These are phyloP conservation scores for Philhelius pedissequus DNA, from an alignment of 2,888 invertebrate species.

Conservation along the genomic window DNA sequence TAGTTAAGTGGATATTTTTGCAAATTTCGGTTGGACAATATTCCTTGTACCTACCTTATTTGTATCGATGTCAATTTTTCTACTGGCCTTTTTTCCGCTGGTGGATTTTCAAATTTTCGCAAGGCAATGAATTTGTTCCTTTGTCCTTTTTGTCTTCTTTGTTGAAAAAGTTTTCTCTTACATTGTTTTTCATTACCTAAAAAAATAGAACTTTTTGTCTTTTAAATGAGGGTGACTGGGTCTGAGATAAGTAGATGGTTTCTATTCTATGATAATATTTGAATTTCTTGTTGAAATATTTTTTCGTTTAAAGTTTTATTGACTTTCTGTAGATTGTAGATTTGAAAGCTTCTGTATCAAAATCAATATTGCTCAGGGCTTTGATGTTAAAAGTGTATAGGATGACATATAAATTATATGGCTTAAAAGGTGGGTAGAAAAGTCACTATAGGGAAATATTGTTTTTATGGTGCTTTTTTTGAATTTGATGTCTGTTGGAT, in stretches of 20 bases:
- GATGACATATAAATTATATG: neutral
- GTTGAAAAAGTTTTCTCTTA: neutral
- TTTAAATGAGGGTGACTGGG: neutral
- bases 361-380: constrained; percentile 19
- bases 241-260: constrained; percentile 36
- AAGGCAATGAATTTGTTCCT: constrained; percentile 2
- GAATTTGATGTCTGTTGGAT: too few relatives aligned
- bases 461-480: too few relatives aligned
- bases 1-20: constrained; percentile 1
- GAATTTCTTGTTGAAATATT: constrained; percentile 23
- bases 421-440: too few relatives aligned
- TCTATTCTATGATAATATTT: constrained; percentile 52
- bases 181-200: constrained; percentile 6
- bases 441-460: too few relatives aligned
- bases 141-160: neutral
- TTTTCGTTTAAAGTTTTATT: constrained; percentile 52
- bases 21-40: constrained; percentile 15
- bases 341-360: constrained; percentile 24
- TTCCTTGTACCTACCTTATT: neutral
- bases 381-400: constrained; percentile 26
- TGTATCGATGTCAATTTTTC: neutral
- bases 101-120: constrained; percentile 4
- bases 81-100: neutral
- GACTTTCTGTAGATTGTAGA: constrained; percentile 15
- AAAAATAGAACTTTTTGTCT: neutral